Evolutionary conservation across 2,888 invertebrate species (phyloP).

Genomic region (Matsumyia berberina): DNA sequence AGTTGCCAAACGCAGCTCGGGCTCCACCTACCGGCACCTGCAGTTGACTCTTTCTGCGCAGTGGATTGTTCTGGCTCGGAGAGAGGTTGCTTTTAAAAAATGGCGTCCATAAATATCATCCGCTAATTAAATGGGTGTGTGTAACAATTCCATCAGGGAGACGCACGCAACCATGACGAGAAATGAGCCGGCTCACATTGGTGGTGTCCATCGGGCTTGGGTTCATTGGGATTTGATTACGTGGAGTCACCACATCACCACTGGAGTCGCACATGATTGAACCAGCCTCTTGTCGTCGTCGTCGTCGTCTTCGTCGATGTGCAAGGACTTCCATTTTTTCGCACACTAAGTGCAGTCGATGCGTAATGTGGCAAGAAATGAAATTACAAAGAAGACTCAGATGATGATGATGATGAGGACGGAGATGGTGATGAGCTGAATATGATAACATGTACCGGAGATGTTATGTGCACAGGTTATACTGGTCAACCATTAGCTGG

Average conservation of each 20-base stretch:
- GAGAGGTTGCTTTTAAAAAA: constrained; percentile 29
- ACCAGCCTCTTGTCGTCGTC: constrained; percentile 45
- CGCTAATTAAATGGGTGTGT: constrained; percentile 76
- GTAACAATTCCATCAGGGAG: constrained; percentile 73
- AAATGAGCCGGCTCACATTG: constrained; percentile 63
- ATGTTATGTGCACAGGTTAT: constrained; percentile 66
- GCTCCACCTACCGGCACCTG: constrained; percentile 73
- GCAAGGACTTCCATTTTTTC: constrained; percentile 73
- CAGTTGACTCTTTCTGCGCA: constrained; percentile 34
- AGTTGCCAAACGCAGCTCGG: constrained; percentile 19
- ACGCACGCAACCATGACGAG: constrained; percentile 72
- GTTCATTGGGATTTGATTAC: constrained; percentile 70
- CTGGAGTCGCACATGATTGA: neutral
- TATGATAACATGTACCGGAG: constrained; percentile 47
- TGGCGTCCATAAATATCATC: constrained; percentile 76
- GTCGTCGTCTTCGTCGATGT: constrained; percentile 17
- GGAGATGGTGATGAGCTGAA: constrained; percentile 66
- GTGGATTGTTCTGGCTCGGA: constrained; percentile 20
- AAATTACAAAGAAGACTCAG: constrained; percentile 54
- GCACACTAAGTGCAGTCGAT: constrained; percentile 65
- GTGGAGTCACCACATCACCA: constrained; percentile 35
- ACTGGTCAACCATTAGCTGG: constrained; percentile 75
- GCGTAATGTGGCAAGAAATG: constrained; percentile 73
- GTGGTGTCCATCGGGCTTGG: constrained; percentile 55
- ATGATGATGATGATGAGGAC: constrained; percentile 48